Percentiles rank a stretch among this genome's conserved stretches.
phyloP scores from a whole-genome alignment of 2,888 invertebrate species.

The Chaitophorus viminalis region DNA sequence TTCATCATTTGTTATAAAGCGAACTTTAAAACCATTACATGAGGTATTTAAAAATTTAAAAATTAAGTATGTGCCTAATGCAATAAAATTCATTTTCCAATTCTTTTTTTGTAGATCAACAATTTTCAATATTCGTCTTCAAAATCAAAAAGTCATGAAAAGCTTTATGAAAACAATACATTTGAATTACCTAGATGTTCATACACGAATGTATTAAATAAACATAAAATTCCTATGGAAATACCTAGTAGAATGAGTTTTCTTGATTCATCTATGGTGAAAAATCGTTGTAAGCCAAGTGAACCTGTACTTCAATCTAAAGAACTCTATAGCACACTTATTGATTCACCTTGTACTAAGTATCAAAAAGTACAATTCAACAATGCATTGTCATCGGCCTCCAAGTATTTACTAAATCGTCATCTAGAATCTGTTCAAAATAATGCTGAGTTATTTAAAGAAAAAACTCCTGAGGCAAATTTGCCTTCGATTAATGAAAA shows the following conservation, averaged over 20 bases:
- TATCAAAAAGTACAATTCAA: slow-evolving; percentile 36
- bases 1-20: slow-evolving; percentile 33
- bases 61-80: background rate
- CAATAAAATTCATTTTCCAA: background rate
- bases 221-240: slow-evolving; percentile 45
- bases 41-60: slow-evolving; percentile 4
- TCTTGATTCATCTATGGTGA: slow-evolving; percentile 34
- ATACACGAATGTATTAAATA: slow-evolving; percentile 14
- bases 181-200: slow-evolving; percentile 1
- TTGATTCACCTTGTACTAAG: slow-evolving; percentile 59
- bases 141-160: slow-evolving; percentile 52
- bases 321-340: slow-evolving; percentile 42
- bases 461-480: background rate
- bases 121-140: slow-evolving; percentile 36
- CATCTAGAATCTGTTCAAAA: slow-evolving; percentile 47
- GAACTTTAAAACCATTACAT: slow-evolving; percentile 49
- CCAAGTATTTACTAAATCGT: slow-evolving; percentile 49
- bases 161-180: slow-evolving; percentile 7
- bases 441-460: slow-evolving; percentile 30
- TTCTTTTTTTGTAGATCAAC: slow-evolving; percentile 49
- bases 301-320: slow-evolving; percentile 48
- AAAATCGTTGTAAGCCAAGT: background rate
- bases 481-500: background rate
- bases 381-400: slow-evolving; percentile 51
- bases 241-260: slow-evolving; percentile 12